Percentiles rank a stretch among this genome's conserved stretches.
phyloP scores from a whole-genome alignment of 2,113 vertebrate genomes.

The Chunga burmeisteri region DNA sequence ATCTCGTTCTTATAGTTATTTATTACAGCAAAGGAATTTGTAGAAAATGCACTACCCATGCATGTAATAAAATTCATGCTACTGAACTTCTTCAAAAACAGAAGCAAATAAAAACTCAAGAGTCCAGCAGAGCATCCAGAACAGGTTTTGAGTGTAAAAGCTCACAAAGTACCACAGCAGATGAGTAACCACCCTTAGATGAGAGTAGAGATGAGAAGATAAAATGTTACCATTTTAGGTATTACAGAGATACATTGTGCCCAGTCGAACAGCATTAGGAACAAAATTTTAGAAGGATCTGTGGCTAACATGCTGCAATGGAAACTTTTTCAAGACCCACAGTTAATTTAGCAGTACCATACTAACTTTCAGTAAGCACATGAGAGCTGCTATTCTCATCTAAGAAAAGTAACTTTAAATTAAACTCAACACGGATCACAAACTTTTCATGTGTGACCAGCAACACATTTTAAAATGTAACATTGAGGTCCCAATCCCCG shows the following conservation, averaged over 20 bases:
- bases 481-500: background rate
- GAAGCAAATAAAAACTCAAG: background rate
- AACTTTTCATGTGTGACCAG: background rate
- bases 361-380: rapidly evolving
- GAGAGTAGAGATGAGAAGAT: background rate
- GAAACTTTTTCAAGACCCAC: background rate
- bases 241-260: background rate
- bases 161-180: background rate
- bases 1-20: background rate
- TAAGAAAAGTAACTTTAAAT: background rate
- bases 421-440: background rate
- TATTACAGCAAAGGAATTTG: background rate
- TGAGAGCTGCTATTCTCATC: background rate
- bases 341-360: too few species aligned
- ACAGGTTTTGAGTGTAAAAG: background rate
- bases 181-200: background rate
- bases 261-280: background rate
- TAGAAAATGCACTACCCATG: background rate
- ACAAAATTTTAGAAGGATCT: background rate
- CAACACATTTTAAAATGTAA: background rate
- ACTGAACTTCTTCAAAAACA: background rate
- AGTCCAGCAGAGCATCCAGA: background rate
- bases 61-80: background rate
- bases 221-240: background rate
- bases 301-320: background rate